phyloP scores from a whole-genome alignment of 2,797 vertebrate species.

The Alectoris magna region DNA sequence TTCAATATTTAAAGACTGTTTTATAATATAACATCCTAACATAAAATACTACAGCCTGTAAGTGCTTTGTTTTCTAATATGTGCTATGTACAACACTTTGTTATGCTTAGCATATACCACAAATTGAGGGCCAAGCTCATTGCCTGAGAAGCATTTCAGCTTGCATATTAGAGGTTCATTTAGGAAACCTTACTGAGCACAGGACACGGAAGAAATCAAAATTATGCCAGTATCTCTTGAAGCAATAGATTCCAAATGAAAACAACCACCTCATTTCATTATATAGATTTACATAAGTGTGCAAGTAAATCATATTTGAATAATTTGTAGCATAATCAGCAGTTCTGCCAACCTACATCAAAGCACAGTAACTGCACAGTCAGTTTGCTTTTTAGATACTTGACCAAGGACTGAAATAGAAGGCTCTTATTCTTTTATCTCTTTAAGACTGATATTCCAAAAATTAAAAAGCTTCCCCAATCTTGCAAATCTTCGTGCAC shows the following conservation, averaged over 20 bases:
- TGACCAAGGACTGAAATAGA: not conserved
- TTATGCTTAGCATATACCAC: rapidly evolving
- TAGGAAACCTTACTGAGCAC: not conserved
- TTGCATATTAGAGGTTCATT: not conserved
- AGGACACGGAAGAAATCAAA: not conserved
- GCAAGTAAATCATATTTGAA: not conserved
- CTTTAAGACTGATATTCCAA: not conserved
- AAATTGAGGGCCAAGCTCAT: not conserved
- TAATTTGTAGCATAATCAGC: not conserved
- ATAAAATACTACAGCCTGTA: not conserved
- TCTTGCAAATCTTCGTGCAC: not conserved
- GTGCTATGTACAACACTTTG: not conserved
- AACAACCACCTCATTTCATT: not conserved
- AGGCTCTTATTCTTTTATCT: not conserved
- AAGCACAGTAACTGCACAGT: not conserved
- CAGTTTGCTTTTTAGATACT: not conserved
- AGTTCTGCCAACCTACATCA: not conserved
- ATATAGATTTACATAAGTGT: not conserved
- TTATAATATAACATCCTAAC: not conserved
- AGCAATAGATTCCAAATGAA: not conserved
- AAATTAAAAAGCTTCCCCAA: not conserved
- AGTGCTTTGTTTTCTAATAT: not conserved
- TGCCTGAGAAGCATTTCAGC: not conserved
- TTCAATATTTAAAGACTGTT: not conserved
- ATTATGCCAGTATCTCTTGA: not conserved